A percentile compares a stretch with the other conserved stretches of the same genome.
Evolutionary conservation across 2,888 invertebrate species (phyloP).

Genomic region (Melanostoma mellinum): DNA sequence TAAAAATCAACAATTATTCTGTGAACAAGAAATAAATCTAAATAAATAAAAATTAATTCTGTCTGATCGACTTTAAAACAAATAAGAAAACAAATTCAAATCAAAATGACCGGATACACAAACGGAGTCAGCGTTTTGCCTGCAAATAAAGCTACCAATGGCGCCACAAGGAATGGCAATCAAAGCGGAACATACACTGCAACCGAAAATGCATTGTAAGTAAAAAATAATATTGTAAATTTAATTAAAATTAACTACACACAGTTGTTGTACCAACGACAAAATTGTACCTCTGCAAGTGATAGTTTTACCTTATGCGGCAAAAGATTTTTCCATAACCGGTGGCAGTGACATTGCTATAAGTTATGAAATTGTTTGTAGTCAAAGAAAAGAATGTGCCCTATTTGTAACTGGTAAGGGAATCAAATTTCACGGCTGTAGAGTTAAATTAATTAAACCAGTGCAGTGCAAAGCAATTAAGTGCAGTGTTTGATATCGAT

Average conservation of each 20-base stretch:
- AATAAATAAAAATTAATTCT: conserved; percentile 12
- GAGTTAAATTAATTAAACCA: neutral
- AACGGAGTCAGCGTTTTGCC: conserved; percentile 72
- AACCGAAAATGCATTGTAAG: conserved; percentile 76
- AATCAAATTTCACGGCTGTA: conserved; percentile 6
- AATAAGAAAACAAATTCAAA: conserved; percentile 32
- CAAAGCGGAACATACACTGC: conserved; percentile 76
- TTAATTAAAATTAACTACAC: conserved; percentile 13
- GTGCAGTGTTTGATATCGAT: neutral
- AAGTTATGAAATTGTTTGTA: neutral
- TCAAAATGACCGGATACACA: conserved; percentile 76
- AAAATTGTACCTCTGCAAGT: conserved; percentile 1
- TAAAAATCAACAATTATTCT: conserved; percentile 24
- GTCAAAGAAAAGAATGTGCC: conserved; percentile 12
- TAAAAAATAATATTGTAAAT: conserved; percentile 33
- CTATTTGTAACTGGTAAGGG: conserved; percentile 21
- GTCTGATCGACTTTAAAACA: conserved; percentile 15
- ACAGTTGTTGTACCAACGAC: neutral
- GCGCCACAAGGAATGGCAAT: conserved; percentile 70
- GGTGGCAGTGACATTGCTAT: neutral
- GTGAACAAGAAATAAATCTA: neutral
- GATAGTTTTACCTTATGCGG: neutral
- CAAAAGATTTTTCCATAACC: neutral
- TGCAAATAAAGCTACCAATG: conserved; percentile 70
- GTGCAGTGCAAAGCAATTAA: neutral